phyloP scores from a whole-genome alignment of 2,113 vertebrate species.

The Xenopus laevis region DNA sequence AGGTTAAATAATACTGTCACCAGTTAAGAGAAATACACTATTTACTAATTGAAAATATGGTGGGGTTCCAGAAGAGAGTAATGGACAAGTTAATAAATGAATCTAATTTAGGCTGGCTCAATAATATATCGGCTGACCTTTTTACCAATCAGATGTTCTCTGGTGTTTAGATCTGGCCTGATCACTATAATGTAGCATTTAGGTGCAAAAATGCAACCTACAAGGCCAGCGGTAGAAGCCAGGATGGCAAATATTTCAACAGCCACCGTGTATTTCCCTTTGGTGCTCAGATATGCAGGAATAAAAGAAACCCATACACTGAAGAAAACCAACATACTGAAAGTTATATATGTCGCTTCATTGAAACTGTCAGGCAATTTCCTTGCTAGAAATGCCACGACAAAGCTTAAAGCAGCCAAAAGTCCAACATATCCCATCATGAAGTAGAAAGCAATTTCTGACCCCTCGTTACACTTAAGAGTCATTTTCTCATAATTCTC shows the following conservation, averaged over 20 bases:
- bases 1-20: too few relatives aligned
- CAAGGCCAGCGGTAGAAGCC: neutral
- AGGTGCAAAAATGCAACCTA: neutral
- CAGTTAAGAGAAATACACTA: too few relatives aligned
- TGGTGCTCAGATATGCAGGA: neutral
- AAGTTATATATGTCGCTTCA: neutral
- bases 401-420: constrained; percentile 1
- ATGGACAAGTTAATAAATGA: too few relatives aligned
- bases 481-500: neutral
- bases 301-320: neutral
- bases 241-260: neutral
- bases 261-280: neutral
- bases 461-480: neutral
- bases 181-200: neutral
- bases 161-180: neutral
- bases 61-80: too few relatives aligned
- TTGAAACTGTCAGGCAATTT: constrained; percentile 1
- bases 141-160: neutral
- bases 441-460: neutral
- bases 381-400: neutral
- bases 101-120: too few relatives aligned
- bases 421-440: neutral
- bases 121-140: neutral
- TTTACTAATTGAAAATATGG: too few relatives aligned
- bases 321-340: neutral